Evolutionary conservation across 2,113 vertebrate species (phyloP), one percentile per base, ranked within the genome.

Genomic region (Hippopotamus amphibius): DNA sequence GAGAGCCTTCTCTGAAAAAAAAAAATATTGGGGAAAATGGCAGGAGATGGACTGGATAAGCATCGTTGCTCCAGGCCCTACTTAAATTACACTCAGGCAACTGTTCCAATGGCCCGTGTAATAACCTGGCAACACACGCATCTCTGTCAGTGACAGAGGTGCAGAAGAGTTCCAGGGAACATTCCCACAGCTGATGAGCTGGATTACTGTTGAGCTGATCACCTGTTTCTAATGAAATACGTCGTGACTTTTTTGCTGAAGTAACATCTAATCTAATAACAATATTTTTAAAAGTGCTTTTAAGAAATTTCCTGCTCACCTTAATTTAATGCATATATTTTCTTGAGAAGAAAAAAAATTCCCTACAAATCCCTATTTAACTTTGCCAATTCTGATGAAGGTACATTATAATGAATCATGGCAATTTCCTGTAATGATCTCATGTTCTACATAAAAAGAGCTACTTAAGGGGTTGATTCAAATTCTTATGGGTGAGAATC

Each of bases 221-320:
- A 66, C 66, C 48, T 43, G 0, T 66, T 86, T 79, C 59, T n/a
- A 43, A 80, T n/a, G 37, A 63, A 90, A 74, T n/a, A 69, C 0
- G 22, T 82, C 55, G 10, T 30, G 74, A 92, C 41, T 79, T 90
- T 90, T 95, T 59, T 19, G 26, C 26, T 77, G 50, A 63, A 43
- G 13, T 28, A 71, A 9, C 30, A 86, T 71, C 55, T 92, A 93
- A 41, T 10, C 53, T 95, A 96, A n/a, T 16, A 71, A 41, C 16
- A 61, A 9, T 50, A 91, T 88, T 94, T 94, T 93, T 72, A 85
- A 84, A 97, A 93, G 66, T 37, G 76, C 28, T 79, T 90, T 92
- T 50, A 69, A 95, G 53, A 76, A 59, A 89, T 85, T 84, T 95
- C 89, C 57, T 94, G 46, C 63, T 71, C 46, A 71, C 11, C 16